Evolutionary conservation across 2,113 vertebrate genomes (phyloP).

Genomic region (Semnornis frantzii): DNA sequence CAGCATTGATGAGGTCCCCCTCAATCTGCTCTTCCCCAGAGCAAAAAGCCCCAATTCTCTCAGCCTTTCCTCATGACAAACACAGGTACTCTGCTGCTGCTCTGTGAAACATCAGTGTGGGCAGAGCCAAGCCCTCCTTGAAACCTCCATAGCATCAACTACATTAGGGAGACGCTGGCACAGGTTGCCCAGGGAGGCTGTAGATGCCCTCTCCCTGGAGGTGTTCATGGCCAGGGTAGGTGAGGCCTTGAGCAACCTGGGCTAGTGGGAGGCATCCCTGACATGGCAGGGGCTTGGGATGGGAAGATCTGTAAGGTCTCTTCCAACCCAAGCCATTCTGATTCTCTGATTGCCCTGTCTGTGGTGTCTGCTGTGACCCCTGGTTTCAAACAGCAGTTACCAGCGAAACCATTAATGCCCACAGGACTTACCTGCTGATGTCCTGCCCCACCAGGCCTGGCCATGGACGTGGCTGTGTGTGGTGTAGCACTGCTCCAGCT

Average conservation of each 20-base stretch:
- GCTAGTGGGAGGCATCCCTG: no score
- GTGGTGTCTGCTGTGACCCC: fast-evolving
- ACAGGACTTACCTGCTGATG: background rate
- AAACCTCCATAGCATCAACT: background rate
- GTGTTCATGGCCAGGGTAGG: no score
- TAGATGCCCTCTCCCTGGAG: no score
- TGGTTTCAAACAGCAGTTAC: background rate
- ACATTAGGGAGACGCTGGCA: no score
- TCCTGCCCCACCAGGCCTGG: background rate
- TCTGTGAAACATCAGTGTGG: background rate
- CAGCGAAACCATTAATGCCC: fast-evolving
- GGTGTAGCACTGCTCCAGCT: fast-evolving
- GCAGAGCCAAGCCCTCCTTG: background rate
- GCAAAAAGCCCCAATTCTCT: no score
- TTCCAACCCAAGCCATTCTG: no score
- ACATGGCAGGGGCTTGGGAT: no score
- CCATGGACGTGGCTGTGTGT: fast-evolving
- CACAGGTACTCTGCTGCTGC: background rate
- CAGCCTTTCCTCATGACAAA: background rate
- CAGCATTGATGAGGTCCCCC: no score
- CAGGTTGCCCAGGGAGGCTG: no score
- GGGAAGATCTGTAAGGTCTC: no score
- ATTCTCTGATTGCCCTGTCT: background rate
- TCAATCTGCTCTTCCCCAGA: no score
- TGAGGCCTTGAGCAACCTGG: no score